A percentile compares a stretch with the other conserved stretches of the same genome.
phyloP scores from a whole-genome alignment of 2,888 invertebrate genomes.

The Lordiphosa andalusiaca region DNA sequence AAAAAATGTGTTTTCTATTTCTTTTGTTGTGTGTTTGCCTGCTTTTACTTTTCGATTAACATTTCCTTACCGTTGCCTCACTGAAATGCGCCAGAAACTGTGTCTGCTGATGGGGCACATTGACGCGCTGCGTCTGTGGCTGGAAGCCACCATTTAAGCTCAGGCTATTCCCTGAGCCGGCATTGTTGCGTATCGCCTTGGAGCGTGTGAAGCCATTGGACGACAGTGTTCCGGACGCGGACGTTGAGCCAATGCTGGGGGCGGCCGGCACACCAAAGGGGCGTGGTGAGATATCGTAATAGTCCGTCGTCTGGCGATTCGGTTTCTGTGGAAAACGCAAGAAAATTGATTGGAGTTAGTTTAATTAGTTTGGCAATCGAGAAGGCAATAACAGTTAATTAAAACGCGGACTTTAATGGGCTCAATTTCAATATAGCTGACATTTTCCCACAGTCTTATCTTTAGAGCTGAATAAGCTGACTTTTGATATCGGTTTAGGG shows the following conservation, averaged over 20 bases:
- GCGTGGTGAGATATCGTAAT: conserved; percentile 80
- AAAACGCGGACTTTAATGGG: too few species aligned
- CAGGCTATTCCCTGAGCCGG: conserved; percentile 46
- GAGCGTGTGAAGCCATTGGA: conserved; percentile 71
- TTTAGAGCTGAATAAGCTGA: conserved; percentile 6
- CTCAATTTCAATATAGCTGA: too few species aligned
- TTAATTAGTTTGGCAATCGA: conserved; percentile 39
- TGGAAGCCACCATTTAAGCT: conserved; percentile 60
- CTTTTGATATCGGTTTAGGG: conserved; percentile 11
- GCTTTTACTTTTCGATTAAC: conserved; percentile 57
- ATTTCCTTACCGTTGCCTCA: conserved; percentile 75
- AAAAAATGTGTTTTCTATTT: conserved; percentile 36
- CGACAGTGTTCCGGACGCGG: conserved; percentile 41
- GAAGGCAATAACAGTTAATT: too few species aligned
- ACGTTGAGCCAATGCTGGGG: conserved; percentile 32
- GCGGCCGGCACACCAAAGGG: conserved; percentile 76
- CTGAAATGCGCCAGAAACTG: conserved; percentile 79
- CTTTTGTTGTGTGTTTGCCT: conserved; percentile 25
- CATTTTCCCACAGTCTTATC: too few species aligned
- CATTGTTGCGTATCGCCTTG: conserved; percentile 72
- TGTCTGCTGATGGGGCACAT: conserved; percentile 79
- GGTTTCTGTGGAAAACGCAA: conserved; percentile 65
- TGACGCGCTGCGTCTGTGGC: conserved; percentile 71
- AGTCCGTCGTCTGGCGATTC: conserved; percentile 77
- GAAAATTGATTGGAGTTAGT: too few species aligned